Percentiles rank a stretch among this genome's conserved stretches.
phyloP scores from a whole-genome alignment of 2,113 vertebrate species.

The Paradisaea rubra region DNA sequence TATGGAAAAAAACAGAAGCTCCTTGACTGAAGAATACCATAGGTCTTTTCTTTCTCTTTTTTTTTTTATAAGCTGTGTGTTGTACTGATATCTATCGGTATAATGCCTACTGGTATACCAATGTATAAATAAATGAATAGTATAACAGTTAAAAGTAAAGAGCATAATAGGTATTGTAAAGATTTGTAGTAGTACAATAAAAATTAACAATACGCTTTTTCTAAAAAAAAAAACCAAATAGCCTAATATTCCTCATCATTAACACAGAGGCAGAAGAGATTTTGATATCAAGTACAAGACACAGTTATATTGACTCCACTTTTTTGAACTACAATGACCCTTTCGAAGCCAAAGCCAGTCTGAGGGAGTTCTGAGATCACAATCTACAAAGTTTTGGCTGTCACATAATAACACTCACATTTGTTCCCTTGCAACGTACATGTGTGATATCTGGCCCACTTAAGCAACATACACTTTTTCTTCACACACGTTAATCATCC shows the following conservation, averaged over 20 bases:
- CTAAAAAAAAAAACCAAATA: background rate
- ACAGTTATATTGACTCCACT: background rate
- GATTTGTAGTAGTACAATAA: background rate
- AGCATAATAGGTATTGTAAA: background rate
- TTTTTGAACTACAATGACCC: background rate
- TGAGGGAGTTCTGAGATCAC: background rate
- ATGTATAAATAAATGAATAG: background rate
- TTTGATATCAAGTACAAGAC: background rate
- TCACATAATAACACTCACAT: background rate
- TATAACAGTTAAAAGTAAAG: background rate
- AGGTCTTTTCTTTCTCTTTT: fast-evolving
- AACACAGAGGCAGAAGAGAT: background rate
- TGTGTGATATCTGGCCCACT: background rate
- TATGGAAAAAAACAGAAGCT: background rate
- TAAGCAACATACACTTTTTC: background rate
- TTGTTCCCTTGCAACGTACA: background rate
- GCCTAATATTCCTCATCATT: background rate
- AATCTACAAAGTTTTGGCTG: background rate
- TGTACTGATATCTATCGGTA: background rate
- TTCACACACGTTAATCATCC: background rate
- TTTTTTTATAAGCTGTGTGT: background rate
- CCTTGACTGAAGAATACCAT: background rate
- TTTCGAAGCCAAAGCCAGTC: background rate
- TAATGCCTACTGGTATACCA: background rate
- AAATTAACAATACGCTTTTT: background rate